These are phyloP conservation scores for Fragum sueziense DNA, from an alignment of 2,888 invertebrate genomes.

Conservation along the genomic window DNA sequence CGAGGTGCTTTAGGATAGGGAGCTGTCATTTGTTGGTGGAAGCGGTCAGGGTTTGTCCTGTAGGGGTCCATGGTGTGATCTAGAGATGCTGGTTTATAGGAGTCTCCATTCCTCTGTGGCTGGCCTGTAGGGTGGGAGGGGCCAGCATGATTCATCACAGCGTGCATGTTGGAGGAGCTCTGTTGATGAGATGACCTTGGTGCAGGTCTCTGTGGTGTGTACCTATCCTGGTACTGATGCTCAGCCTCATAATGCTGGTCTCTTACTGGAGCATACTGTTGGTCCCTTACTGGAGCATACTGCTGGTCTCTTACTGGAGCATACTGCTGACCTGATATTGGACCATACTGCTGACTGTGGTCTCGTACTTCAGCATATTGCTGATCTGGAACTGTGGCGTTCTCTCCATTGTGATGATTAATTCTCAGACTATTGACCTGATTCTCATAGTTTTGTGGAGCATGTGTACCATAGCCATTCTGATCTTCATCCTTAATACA, in stretches of 20 bases:
- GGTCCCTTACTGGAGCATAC: background rate
- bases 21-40: slow-evolving; percentile 42
- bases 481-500: slow-evolving; percentile 16
- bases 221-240: background rate
- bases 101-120: background rate
- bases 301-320: background rate
- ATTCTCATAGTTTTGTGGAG: background rate
- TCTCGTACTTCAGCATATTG: too few relatives aligned
- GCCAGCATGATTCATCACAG: background rate
- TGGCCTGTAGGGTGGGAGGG: background rate
- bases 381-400: too few relatives aligned
- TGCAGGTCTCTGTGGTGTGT: slow-evolving; percentile 9
- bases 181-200: slow-evolving; percentile 1
- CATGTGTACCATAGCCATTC: background rate
- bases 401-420: too few relatives aligned
- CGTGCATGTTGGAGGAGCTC: slow-evolving; percentile 6
- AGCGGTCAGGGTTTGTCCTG: slow-evolving; percentile 29
- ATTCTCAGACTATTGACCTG: background rate
- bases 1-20: slow-evolving; percentile 36
- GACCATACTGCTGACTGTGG: background rate
- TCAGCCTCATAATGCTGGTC: background rate
- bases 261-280: background rate
- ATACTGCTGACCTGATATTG: background rate
- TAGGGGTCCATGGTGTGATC: slow-evolving; percentile 5
- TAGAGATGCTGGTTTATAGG: slow-evolving; percentile 1